A percentile compares a stretch with the other conserved stretches of the same genome.
Evolutionary conservation across 2,113 vertebrate species (phyloP).

Genomic region (Pardalotus punctatus): DNA sequence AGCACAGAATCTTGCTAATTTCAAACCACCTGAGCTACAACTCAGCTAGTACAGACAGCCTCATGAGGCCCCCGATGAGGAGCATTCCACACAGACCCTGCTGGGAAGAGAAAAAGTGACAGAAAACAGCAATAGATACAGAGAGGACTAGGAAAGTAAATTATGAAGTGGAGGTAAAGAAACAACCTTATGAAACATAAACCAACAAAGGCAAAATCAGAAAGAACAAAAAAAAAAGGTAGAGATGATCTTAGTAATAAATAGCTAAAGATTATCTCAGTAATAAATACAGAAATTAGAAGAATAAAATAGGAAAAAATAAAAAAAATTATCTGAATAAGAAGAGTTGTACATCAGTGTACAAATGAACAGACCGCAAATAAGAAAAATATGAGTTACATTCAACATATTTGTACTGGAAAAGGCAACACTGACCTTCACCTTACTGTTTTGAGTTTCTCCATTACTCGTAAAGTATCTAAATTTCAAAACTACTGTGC

Average conservation of each 20-base stretch:
- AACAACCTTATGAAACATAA: background rate
- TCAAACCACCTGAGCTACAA: conserved; percentile 51
- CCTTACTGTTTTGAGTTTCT: background rate
- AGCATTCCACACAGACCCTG: conserved; percentile 17
- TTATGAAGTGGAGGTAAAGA: background rate
- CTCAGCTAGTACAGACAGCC: background rate
- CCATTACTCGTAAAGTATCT: background rate
- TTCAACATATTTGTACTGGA: background rate
- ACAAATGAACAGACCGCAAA: background rate
- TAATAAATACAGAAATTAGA: background rate
- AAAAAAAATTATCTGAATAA: background rate
- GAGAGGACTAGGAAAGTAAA: background rate
- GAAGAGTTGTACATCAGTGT: background rate
- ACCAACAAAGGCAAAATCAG: background rate
- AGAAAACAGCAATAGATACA: conserved; percentile 8
- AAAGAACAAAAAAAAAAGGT: background rate
- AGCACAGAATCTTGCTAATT: conserved; percentile 58
- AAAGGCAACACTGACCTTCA: background rate
- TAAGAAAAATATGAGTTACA: background rate
- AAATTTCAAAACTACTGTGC: background rate
- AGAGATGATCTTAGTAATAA: background rate
- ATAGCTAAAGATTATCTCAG: background rate
- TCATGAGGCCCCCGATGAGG: background rate
- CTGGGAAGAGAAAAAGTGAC: conserved; percentile 34
- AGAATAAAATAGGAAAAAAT: background rate